phyloP scores from a whole-genome alignment of 2,888 invertebrate species.

The Eristalinus sepulchralis region DNA sequence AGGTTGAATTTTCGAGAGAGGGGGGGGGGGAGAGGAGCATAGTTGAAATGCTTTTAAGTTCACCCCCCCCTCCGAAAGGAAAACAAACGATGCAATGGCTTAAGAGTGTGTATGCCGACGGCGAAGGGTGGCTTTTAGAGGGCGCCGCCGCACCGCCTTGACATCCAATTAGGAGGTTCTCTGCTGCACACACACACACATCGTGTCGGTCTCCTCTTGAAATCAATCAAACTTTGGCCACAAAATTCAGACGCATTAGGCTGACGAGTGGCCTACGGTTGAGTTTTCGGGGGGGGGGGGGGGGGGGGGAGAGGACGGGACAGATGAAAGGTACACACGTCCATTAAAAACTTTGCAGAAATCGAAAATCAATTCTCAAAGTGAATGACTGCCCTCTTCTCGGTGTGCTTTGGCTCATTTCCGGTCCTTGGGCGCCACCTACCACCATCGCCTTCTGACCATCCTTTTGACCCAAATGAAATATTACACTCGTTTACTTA shows the following conservation, averaged over 20 bases:
- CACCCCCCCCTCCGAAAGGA: constrained; percentile 12
- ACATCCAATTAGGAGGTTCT: constrained; percentile 50
- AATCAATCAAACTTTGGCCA: constrained; percentile 64
- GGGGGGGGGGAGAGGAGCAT: background rate
- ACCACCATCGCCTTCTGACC: constrained; percentile 3
- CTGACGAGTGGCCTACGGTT: constrained; percentile 8
- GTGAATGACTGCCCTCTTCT: background rate
- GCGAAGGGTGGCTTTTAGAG: constrained; percentile 54
- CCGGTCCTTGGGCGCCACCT: background rate
- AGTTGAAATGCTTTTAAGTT: constrained; percentile 63
- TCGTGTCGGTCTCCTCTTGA: background rate
- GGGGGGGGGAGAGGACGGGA: background rate
- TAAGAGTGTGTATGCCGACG: constrained; percentile 23
- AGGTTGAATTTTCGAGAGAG: background rate
- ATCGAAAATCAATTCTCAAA: constrained; percentile 26
- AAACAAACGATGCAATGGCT: constrained; percentile 35
- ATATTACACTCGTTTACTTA: constrained; percentile 66
- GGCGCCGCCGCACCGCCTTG: constrained; percentile 6
- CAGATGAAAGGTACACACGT: background rate
- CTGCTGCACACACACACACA: background rate
- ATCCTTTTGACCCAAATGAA: constrained; percentile 66
- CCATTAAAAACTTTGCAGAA: constrained; percentile 59
- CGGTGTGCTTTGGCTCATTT: background rate
- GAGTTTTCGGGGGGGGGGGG: no score
- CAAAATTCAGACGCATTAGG: constrained; percentile 50